Base-by-base conservation (phyloP, 2,113 vertebrate genomes). In the Athene cunicularia region DNA sequence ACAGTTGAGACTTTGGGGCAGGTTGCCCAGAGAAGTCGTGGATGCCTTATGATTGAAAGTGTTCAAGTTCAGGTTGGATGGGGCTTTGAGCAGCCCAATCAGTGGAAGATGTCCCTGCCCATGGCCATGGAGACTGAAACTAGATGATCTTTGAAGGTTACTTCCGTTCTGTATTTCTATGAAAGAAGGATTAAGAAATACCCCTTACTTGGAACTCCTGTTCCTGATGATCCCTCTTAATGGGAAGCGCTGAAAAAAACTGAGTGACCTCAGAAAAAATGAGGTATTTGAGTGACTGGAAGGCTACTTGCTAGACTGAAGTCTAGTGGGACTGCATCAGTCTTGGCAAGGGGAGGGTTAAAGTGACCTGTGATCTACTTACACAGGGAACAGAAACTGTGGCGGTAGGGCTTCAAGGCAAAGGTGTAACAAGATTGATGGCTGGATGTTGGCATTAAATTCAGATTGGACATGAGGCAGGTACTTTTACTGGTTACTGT, bases 341-440 rank as follows among this genome's bases (percentile, higher is more conserved):
- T 49, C 45, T 79, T 80, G 68, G 18, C 13, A 52, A 47, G 60
- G 12, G 35, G 14, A 50, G 41, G 17, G 5, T 35, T 67, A 45
- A 14, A 79, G 55, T 21, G 16, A 52, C n/a, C 47, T 7, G 5
- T 58, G 37, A 37, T 60, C 17, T 67, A 39, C 12, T 35, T 83
- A 33, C 4, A 4, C 3, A 33, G 26, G n/a, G n/a, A 68, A 13
- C 33, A 53, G 55, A 26, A 77, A 7, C 0, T 2, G 32, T n/a
- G 56, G 23, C 32, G 3, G 8, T 56, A 70, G 47, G 43, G 12
- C 52, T 87, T 20, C 35, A n/a, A 82, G 64, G 64, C 32, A 50
- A 30, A 59, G 20, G 7, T 33, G 14, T 47, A 16, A 47, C 20
- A 32, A 28, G 35, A 26, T 43, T 30, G 35, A 28, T 73, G 63